These are phyloP conservation scores for Poecilia gillii DNA, from an alignment of 2,797 vertebrate genomes.

Conservation along the genomic window DNA sequence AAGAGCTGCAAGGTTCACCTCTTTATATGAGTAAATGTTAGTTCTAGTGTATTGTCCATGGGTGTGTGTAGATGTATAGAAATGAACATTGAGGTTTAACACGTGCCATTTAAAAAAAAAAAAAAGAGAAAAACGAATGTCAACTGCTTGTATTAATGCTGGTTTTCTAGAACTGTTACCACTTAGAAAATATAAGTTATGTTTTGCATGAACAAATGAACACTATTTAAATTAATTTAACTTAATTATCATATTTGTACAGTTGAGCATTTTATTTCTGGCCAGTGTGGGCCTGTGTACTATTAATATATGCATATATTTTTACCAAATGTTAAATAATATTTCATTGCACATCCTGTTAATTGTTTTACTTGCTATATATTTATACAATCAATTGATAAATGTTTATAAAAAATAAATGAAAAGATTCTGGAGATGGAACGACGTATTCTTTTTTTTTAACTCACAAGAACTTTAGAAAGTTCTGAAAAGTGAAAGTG, in stretches of 20 bases:
- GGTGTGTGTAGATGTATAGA: background rate
- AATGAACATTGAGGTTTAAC: background rate
- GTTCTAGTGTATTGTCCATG: slow-evolving; percentile 6
- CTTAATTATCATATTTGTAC: background rate
- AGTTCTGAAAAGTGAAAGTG: background rate
- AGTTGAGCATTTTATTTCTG: background rate
- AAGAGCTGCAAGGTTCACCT: slow-evolving; percentile 63
- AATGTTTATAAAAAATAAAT: background rate
- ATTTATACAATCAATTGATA: background rate
- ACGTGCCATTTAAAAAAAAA: slow-evolving; percentile 36
- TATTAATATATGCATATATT: background rate
- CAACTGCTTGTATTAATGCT: background rate
- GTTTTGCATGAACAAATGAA: background rate
- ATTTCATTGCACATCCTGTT: background rate
- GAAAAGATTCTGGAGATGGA: background rate
- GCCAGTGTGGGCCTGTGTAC: background rate
- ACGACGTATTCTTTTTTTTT: background rate
- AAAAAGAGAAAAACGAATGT: background rate
- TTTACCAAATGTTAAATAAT: background rate
- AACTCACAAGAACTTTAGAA: background rate
- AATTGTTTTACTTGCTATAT: background rate
- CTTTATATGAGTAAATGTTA: slow-evolving; percentile 30
- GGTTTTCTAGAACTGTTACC: background rate
- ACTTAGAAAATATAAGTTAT: background rate
- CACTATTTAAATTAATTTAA: background rate